phyloP scores from a whole-genome alignment of 2,888 invertebrate genomes.

The Ganaspis brasiliensis region DNA sequence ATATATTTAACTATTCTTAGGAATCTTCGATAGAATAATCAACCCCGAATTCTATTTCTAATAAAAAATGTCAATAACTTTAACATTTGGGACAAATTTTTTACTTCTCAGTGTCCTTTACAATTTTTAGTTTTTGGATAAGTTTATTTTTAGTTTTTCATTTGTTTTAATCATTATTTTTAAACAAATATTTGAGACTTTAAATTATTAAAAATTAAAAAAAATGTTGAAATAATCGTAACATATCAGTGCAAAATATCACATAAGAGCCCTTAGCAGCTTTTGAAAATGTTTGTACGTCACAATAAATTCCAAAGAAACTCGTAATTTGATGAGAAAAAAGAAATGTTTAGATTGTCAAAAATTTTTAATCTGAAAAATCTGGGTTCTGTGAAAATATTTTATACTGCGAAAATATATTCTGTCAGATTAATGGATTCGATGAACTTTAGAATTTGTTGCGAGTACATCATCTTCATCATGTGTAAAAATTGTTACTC shows the following conservation, averaged over 20 bases:
- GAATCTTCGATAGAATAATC: background rate
- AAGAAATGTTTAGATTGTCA: too few species aligned
- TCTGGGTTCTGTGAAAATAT: background rate
- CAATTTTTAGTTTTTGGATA: too few species aligned
- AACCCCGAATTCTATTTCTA: background rate
- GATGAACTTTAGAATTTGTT: conserved; percentile 1
- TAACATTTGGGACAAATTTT: conserved; percentile 13
- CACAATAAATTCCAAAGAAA: conserved; percentile 8
- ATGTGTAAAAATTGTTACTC: background rate
- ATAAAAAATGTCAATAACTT: background rate
- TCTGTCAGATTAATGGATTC: background rate
- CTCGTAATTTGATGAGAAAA: too few species aligned
- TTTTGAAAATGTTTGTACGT: background rate
- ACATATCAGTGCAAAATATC: conserved; percentile 37
- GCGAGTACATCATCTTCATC: background rate
- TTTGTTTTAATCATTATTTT: background rate
- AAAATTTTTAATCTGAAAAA: background rate
- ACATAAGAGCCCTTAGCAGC: background rate
- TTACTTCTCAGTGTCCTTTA: background rate
- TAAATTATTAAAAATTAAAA: too few species aligned
- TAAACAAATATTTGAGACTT: background rate
- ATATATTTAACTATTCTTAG: conserved; percentile 19
- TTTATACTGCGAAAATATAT: background rate
- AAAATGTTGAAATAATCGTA: background rate
- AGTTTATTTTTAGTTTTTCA: too few species aligned